These are phyloP conservation scores for Enteromius anoplus DNA, from an alignment of 2,797 vertebrate species.

Conservation along the genomic window DNA sequence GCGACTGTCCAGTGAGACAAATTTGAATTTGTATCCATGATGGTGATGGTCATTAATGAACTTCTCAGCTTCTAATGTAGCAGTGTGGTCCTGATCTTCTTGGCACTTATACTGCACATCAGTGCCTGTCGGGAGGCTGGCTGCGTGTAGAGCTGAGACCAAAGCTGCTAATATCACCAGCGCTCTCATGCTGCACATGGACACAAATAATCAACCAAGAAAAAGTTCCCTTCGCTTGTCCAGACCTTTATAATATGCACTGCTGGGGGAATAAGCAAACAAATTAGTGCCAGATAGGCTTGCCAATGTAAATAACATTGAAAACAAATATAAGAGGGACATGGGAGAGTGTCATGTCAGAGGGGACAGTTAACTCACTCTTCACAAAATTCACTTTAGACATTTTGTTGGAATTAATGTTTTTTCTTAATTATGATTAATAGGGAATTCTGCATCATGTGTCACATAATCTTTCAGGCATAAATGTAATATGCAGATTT, in stretches of 20 bases:
- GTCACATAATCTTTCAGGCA: not conserved
- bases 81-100: not conserved
- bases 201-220: conserved; percentile 4
- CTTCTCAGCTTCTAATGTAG: conserved; percentile 36
- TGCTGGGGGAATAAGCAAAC: conserved; percentile 50
- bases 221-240: not conserved
- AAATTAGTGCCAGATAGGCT: conserved; percentile 15
- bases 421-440: not conserved
- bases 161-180: conserved; percentile 53
- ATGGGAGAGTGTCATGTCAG: not conserved
- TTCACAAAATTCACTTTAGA: not conserved
- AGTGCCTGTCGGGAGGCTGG: not conserved
- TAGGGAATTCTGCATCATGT: not conserved
- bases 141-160: conserved; percentile 35
- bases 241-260: conserved; percentile 50
- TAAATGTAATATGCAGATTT: not conserved
- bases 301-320: conserved; percentile 48
- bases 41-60: conserved; percentile 62
- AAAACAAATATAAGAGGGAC: conserved; percentile 16
- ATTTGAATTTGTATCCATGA: conserved; percentile 69
- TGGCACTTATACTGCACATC: conserved; percentile 48
- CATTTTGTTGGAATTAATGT: not conserved
- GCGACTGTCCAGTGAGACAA: conserved; percentile 7
- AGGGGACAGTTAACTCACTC: not conserved
- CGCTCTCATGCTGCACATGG: conserved; percentile 58